Percentiles rank a stretch among this genome's conserved stretches.
Evolutionary conservation across 2,113 vertebrate species (phyloP).

Genomic region (Corythoichthys intestinalis): DNA sequence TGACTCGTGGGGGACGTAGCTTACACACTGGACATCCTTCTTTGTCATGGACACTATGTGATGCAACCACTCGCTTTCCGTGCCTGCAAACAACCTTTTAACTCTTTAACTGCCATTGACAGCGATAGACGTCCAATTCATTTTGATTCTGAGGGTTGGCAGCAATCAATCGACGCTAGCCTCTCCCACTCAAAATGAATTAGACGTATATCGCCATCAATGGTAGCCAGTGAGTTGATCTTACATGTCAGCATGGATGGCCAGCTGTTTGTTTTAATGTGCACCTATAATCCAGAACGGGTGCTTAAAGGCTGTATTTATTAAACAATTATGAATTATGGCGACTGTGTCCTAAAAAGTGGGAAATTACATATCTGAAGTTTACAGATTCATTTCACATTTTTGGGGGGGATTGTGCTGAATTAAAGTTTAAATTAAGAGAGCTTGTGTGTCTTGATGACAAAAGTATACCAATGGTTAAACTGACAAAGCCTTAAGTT

Average conservation of each 20-base stretch:
- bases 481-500: slow-evolving; percentile 54
- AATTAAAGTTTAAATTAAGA: slow-evolving; percentile 15
- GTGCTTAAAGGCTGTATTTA: slow-evolving; percentile 52
- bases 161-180: too few relatives aligned
- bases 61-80: slow-evolving; percentile 28
- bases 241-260: slow-evolving; percentile 20
- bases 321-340: slow-evolving; percentile 34
- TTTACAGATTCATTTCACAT: slow-evolving; percentile 41
- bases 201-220: not conserved
- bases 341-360: slow-evolving; percentile 25
- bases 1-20: slow-evolving; percentile 52
- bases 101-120: too few relatives aligned
- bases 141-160: too few relatives aligned
- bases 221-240: not conserved
- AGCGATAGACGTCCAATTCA: too few relatives aligned
- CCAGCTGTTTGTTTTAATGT: slow-evolving; percentile 27
- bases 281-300: slow-evolving; percentile 12
- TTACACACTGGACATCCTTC: slow-evolving; percentile 69
- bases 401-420: slow-evolving; percentile 23
- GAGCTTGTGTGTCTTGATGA: slow-evolving; percentile 22
- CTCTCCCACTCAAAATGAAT: slow-evolving; percentile 3
- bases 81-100: slow-evolving; percentile 29
- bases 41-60: slow-evolving; percentile 13
- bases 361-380: slow-evolving; percentile 18
- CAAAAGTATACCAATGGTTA: slow-evolving; percentile 49